Evolutionary conservation across 1,140 invertebrate genomes (phyloP).

Genomic region (Lepidurus apus): DNA sequence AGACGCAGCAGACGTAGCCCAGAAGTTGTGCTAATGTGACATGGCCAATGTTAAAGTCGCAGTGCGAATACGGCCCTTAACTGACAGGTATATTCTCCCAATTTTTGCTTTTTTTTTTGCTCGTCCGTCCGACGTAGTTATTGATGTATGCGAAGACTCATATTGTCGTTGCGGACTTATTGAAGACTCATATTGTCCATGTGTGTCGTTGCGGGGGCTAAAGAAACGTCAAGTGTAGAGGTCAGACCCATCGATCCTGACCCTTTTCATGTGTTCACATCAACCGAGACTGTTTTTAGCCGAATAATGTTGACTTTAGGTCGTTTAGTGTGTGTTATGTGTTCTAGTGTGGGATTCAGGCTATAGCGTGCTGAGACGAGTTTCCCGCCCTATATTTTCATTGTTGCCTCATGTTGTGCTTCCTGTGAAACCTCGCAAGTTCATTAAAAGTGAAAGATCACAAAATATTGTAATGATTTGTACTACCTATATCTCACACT

Average conservation of each 20-base stretch:
- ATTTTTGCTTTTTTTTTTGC: neutral
- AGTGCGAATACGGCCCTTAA: constrained; percentile 12
- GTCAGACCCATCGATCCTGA: constrained; percentile 1
- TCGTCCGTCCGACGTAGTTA: neutral
- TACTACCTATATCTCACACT: too few species aligned
- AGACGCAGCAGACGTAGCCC: neutral
- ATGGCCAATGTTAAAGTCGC: constrained; percentile 17
- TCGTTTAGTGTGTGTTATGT: neutral
- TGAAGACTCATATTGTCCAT: neutral
- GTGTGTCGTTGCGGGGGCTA: neutral
- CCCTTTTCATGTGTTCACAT: neutral
- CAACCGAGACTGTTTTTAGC: neutral
- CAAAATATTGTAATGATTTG: too few species aligned
- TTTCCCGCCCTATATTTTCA: neutral
- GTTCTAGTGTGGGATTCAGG: neutral
- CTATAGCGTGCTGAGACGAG: neutral
- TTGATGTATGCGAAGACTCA: neutral
- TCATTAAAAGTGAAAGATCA: too few species aligned
- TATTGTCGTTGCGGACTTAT: neutral
- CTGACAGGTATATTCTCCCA: neutral
- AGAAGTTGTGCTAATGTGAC: constrained; percentile 15
- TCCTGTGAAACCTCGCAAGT: neutral
- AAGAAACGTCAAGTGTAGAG: constrained; percentile 1
- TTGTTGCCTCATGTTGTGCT: neutral
- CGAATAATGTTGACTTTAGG: neutral